Base-by-base conservation (phyloP, 2,888 invertebrate genomes). In the Dicyrtoma fusca region DNA sequence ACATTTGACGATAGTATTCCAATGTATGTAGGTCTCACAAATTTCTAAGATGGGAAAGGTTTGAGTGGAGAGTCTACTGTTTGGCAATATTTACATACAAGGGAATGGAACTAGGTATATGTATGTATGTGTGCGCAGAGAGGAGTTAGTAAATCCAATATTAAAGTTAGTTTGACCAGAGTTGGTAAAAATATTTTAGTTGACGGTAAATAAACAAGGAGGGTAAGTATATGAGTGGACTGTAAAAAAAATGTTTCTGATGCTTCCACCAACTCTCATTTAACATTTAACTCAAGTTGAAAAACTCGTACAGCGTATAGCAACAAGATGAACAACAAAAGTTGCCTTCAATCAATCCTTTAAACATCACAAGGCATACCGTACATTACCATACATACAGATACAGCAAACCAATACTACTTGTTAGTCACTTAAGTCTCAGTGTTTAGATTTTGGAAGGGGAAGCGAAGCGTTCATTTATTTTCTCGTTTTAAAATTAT, bases 41-140 rank as follows among this genome's bases (percentile, higher is more conserved):
- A 49, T 6, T 49, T 45, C 8, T 5, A 44, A 44, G 44, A 63
- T 45, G 17, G 13, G 23, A 11, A 26, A 55, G 11, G 17, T 55
- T 17, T 11, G 21, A 55, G 10, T 3, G 55, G 55, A 23, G 34
- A 34, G 34, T 34, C 34, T 63, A 13, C 23, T 55, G 66, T 66
- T 66, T 66, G 66, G 66, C 66, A 66, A 66, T 66, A 66, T 66
- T 66, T 66, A 53, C 51, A 51, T 42, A 25, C 53, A 66, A 14
- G 47, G 49, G 23, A 14, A 64, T 25, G 47, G n/a, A 53, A 61
- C 59, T 26, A 6, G 34, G 4, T n/a, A 26, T 14, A 14, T 34
- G 4, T 25, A 14, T 8, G 19, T 21, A 13, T 55, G 14, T 53
- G 11, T 8, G 19, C 47, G n/a, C n/a, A n/a, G n/a, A 63, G 47